Evolutionary conservation across 2,113 vertebrate genomes (phyloP), one percentile per base, ranked within the genome.

Genomic region (Ceyx melanurus): DNA sequence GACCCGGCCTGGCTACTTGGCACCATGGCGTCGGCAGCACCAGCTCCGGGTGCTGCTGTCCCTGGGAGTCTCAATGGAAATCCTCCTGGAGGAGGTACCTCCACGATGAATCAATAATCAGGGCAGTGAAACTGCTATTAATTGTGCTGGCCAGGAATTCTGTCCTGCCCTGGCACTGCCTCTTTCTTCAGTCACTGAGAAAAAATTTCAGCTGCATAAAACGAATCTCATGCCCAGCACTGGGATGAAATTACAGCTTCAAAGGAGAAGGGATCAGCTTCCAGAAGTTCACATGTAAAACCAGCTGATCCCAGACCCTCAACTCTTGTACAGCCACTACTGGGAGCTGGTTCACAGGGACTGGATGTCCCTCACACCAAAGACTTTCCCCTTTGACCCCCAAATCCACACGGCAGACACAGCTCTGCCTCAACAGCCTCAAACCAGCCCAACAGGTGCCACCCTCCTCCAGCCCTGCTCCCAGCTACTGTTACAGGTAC

Each of bases 361-460:
- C 20, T 23, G 68, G 87, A 88, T 26, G 13, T 48, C 58, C 45
- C 51, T 48, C 29, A 26, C 53, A 5, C 15, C 56, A 51, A 2
- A 58, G 43, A 8, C 29, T 31, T 33, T 28, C 46, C 28, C 28
- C 48, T 12, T 11, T 7, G 72, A 15, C 19, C 62, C 9, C 74
- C 5, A 0, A 45, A 8, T 31, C 54, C 5, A 1, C 26, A 1
- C 46, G 5, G 2, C 15, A 13, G 57, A 28, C 74, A 33, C 15
- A 5, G 48, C 50, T 72, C 50, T 6, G 29, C 50, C 35, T 66
- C 19, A 1, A 60, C 22, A 54, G 11, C 54, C 37, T 31, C 37
- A 1, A 14, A 10, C 3, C 54, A 23, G n/a, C n/a, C 19, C 2
- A 10, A 15, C 1, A 5, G 42, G 23, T 4, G 18, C 48, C 6